Evolutionary conservation across 2,113 vertebrate species (phyloP).

Genomic region (Tenrec ecaudatus): DNA sequence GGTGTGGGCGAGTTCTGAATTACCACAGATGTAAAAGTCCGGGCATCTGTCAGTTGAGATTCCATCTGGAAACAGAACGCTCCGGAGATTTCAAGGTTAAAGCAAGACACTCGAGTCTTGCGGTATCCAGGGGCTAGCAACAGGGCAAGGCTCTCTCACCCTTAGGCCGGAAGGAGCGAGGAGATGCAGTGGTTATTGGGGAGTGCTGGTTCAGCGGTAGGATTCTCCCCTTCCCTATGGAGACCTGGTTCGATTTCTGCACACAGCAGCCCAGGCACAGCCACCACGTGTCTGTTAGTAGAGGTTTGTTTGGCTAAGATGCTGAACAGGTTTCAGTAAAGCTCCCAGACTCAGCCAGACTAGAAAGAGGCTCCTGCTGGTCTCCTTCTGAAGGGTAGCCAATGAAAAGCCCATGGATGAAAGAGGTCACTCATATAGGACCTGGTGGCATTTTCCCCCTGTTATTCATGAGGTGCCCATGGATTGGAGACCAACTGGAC

Average conservation of each 20-base stretch:
- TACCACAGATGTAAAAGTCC: not conserved
- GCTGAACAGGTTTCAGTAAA: not conserved
- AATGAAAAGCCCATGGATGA: not conserved
- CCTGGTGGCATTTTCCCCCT: too few species aligned
- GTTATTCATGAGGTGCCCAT: too few species aligned
- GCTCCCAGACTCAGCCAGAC: not conserved
- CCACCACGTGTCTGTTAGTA: not conserved
- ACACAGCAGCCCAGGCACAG: not conserved
- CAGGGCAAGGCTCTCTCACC: not conserved
- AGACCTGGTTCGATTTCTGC: not conserved
- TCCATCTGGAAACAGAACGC: not conserved
- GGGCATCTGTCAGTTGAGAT: not conserved
- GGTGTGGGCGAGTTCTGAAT: not conserved
- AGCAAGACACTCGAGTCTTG: not conserved
- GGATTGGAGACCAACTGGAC: too few species aligned
- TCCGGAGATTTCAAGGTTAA: not conserved
- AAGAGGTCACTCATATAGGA: not conserved
- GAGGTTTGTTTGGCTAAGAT: not conserved
- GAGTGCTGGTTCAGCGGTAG: not conserved
- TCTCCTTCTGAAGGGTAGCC: not conserved
- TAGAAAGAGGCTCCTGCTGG: not conserved
- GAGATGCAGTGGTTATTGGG: not conserved
- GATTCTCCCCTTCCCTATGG: not conserved
- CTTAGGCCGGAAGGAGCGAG: not conserved
- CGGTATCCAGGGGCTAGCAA: not conserved